Evolutionary conservation across 2,888 invertebrate species (phyloP).

Genomic region (Lasius fuliginosus): DNA sequence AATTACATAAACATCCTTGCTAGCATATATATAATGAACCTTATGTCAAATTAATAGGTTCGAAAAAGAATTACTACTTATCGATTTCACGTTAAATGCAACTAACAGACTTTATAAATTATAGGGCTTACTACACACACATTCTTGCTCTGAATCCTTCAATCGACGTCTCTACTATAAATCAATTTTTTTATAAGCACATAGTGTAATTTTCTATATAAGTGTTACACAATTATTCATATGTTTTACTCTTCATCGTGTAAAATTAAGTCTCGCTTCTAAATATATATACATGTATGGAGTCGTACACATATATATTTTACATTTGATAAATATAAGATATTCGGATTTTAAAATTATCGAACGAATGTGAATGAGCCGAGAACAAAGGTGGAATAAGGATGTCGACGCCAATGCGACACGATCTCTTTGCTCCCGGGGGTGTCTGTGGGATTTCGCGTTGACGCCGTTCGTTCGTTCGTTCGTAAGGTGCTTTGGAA

Average conservation of each 20-base stretch:
- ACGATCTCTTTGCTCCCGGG: conserved; percentile 63
- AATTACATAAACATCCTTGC: conserved; percentile 9
- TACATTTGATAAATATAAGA: not conserved
- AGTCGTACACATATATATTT: too few relatives aligned
- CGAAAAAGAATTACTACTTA: not conserved
- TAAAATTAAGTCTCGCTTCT: not conserved
- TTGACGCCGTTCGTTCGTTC: conserved; percentile 70
- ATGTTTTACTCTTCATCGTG: not conserved
- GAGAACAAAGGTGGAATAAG: conserved; percentile 46
- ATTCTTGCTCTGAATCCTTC: not conserved
- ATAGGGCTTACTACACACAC: not conserved
- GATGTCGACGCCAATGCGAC: conserved; percentile 71
- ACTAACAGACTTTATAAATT: conserved; percentile 5
- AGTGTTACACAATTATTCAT: not conserved
- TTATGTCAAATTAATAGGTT: conserved; percentile 2
- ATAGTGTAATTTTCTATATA: not conserved
- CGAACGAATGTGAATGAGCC: not conserved
- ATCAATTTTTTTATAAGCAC: not conserved
- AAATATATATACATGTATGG: not conserved
- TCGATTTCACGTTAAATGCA: not conserved
- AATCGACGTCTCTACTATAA: not conserved
- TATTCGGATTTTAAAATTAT: not conserved
- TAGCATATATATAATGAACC: not conserved
- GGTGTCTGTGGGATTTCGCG: conserved; percentile 74
- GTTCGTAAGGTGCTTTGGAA: conserved; percentile 79